These are phyloP conservation scores for Aethina tumida DNA, from an alignment of 1,140 invertebrate species.

Conservation along the genomic window DNA sequence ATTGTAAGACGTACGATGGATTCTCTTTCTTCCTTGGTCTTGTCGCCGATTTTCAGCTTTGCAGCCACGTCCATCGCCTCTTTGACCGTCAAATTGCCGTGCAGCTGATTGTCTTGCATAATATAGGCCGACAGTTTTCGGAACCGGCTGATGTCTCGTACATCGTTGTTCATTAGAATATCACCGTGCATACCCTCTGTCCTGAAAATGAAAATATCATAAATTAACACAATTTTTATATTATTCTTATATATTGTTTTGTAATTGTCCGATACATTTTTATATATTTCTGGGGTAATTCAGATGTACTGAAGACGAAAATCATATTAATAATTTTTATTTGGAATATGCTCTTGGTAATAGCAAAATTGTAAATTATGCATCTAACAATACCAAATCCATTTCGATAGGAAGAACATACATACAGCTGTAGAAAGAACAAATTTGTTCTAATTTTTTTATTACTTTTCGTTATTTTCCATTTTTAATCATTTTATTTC, in stretches of 20 bases:
- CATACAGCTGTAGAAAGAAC: no score
- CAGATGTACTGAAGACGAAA: neutral
- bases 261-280: neutral
- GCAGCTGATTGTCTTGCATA: slow-evolving; percentile 90
- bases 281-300: neutral
- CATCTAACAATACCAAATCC: neutral
- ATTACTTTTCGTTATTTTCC: no score
- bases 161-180: slow-evolving; percentile 76
- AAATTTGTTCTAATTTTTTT: no score
- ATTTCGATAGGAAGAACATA: no score
- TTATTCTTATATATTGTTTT: neutral
- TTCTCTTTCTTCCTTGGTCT: slow-evolving; percentile 62
- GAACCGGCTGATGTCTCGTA: slow-evolving; percentile 74
- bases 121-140: slow-evolving; percentile 91
- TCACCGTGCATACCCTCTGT: slow-evolving; percentile 65
- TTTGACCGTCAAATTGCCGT: slow-evolving; percentile 76
- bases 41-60: slow-evolving; percentile 82
- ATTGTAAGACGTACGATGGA: slow-evolving; percentile 64
- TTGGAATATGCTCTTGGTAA: neutral
- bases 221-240: neutral
- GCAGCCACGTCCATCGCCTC: slow-evolving; percentile 88
- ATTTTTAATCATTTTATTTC: no score
- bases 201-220: slow-evolving; percentile 38
- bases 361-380: neutral
- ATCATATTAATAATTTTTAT: neutral